Percentiles rank a stretch among this genome's conserved stretches.
Conservation (phyloP, 2,113 vertebrate species). For the Actinemys pallida region DNA sequence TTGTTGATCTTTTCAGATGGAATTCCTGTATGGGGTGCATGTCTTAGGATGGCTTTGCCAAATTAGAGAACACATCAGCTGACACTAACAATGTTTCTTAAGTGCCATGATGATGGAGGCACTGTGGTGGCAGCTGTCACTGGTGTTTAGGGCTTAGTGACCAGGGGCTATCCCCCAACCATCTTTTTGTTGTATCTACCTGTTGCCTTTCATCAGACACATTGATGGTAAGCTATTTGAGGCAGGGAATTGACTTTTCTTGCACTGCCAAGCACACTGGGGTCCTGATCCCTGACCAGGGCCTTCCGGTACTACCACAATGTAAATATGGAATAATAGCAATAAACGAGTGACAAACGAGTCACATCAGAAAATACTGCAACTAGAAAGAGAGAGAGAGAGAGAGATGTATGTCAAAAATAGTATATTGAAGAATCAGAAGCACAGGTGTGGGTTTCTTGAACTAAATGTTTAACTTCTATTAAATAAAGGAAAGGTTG, state of each 20-base stretch:
- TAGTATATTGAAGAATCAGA: background rate
- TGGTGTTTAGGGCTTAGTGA: background rate
- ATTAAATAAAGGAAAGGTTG: background rate
- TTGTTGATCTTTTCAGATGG: background rate
- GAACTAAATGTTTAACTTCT: background rate
- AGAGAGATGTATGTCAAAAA: fast-evolving
- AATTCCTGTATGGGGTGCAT: background rate
- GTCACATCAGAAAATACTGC: background rate
- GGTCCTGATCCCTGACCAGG: background rate
- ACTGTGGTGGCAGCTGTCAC: background rate
- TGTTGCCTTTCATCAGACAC: background rate
- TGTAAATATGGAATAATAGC: background rate
- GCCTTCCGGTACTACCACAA: fast-evolving
- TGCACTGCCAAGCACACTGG: background rate
- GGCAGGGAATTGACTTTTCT: background rate
- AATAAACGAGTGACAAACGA: background rate
- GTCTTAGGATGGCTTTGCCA: background rate
- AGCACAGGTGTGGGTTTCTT: background rate
- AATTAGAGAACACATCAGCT: background rate
- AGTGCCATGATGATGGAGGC: background rate
- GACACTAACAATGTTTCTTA: background rate
- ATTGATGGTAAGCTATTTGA: background rate
- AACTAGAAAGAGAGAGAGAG: background rate
- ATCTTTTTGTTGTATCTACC: background rate
- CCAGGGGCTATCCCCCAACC: background rate